Evolutionary conservation across 2,797 vertebrate genomes (phyloP), one percentile per base, ranked within the genome.

Genomic region (Tragopan temminckii): DNA sequence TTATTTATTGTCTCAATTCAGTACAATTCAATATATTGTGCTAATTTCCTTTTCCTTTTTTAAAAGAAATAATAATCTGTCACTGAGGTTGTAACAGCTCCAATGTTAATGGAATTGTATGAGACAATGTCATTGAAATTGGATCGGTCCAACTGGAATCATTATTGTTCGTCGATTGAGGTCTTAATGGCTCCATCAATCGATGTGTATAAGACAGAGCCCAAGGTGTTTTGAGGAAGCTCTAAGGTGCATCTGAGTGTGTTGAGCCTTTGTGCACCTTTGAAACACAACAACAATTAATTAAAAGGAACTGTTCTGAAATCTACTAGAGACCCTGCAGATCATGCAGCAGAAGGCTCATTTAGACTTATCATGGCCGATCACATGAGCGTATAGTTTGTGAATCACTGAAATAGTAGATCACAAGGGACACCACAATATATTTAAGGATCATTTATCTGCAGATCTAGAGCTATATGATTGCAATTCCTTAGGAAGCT

Each of bases 1-100:
- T 97, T 96, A 96, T 97, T 97, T 97, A 97, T 97, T 93, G 94
- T 97, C 95, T 97, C 96, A 92, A 94, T 97, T 95, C 94, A 82
- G 89, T 29, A 19, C 95, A 96, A 96, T 96, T 89, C 97, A 96
- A 97, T 97, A 97, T 95, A 97, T 97, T 96, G 91, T 59, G 95
- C 96, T 97, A 97, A 97, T 97, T 97, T 97, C 88, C 93, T 97
- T 95, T 96, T 94, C 77, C 85, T 94, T 94, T 95, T 97, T 97
- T 95, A 81, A 93, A 97, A 97, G 95, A 97, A 96, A 96, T 97
- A 96, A 95, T 97, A 96, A 97, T 97, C 95, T 94, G 95, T 97
- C 97, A 97, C 93, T 27, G 83, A 19, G 89, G 90, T 92, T 86
- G 96, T 80, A 97, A 92, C 86, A 91, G 90, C 89, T 94, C 88